These are phyloP conservation scores for Chelon auratus DNA, from an alignment of 2,797 vertebrate genomes.

Conservation along the genomic window DNA sequence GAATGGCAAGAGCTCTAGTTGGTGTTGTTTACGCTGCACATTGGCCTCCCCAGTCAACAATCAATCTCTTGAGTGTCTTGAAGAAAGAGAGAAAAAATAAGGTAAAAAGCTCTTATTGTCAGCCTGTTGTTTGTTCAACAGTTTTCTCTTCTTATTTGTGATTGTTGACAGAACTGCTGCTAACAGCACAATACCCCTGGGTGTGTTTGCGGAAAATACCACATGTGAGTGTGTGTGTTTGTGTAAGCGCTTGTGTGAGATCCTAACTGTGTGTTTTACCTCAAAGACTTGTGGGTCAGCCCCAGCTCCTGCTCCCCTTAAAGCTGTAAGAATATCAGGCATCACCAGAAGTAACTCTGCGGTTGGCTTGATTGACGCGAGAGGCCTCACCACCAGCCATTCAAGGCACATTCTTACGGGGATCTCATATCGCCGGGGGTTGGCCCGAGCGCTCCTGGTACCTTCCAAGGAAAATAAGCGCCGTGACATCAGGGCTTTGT, in stretches of 20 bases:
- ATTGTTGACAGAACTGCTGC: slow-evolving; percentile 54
- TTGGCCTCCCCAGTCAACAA: slow-evolving; percentile 58
- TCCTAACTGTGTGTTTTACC: slow-evolving; percentile 53
- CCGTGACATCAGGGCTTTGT: slow-evolving; percentile 93
- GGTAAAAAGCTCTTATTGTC: slow-evolving; percentile 51
- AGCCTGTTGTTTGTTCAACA: slow-evolving; percentile 66
- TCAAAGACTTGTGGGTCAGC: slow-evolving; percentile 56
- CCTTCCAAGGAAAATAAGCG: slow-evolving; percentile 93
- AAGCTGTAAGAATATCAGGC: slow-evolving; percentile 70
- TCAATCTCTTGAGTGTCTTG: slow-evolving; percentile 66
- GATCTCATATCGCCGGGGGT: slow-evolving; percentile 88
- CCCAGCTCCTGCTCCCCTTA: slow-evolving; percentile 44
- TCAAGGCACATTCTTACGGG: slow-evolving; percentile 82
- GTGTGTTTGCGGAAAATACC: slow-evolving; percentile 26
- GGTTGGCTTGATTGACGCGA: slow-evolving; percentile 75
- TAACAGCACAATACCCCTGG: slow-evolving; percentile 40
- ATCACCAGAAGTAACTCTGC: slow-evolving; percentile 70
- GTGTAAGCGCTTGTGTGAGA: slow-evolving; percentile 35
- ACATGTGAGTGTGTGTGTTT: slow-evolving; percentile 2
- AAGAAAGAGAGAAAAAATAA: slow-evolving; percentile 32
- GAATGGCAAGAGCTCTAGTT: slow-evolving; percentile 45
- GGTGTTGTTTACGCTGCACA: slow-evolving; percentile 77
- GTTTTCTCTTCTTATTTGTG: slow-evolving; percentile 37
- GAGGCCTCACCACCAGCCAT: slow-evolving; percentile 79
- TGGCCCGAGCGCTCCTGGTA: slow-evolving; percentile 84